Evolutionary conservation across 1,140 invertebrate genomes (phyloP).

Genomic region (Thaumatotibia leucotreta): DNA sequence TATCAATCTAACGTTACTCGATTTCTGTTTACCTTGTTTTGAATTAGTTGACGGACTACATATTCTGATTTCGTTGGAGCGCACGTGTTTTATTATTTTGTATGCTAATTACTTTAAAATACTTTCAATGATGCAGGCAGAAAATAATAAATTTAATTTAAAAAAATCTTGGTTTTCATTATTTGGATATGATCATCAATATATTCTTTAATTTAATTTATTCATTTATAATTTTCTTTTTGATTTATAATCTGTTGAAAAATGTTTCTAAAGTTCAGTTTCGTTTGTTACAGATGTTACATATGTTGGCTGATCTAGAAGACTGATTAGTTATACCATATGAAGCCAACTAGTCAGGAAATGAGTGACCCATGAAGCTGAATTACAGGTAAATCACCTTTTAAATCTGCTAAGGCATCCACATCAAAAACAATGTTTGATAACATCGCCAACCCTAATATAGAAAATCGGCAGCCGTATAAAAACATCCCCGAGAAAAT

Average conservation of each 20-base stretch:
- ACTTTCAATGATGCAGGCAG: too few relatives aligned
- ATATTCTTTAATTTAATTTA: too few relatives aligned
- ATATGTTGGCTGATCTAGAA: conserved; percentile 47
- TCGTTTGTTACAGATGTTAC: conserved; percentile 57
- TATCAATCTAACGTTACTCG: conserved; percentile 5
- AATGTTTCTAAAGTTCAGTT: too few relatives aligned
- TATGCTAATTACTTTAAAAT: too few relatives aligned
- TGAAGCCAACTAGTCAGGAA: conserved; percentile 44
- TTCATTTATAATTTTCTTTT: too few relatives aligned
- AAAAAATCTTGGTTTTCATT: too few relatives aligned
- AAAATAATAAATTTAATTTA: too few relatives aligned
- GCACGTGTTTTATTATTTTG: conserved; percentile 11
- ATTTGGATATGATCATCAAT: too few relatives aligned
- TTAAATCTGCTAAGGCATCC: conserved; percentile 35
- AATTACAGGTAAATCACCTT: conserved; percentile 38
- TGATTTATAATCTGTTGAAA: too few relatives aligned
- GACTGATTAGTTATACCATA: conserved; percentile 55
- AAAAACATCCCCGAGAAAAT: conserved; percentile 43
- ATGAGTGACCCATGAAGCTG: conserved; percentile 47
- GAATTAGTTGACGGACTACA: neutral
- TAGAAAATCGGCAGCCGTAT: neutral
- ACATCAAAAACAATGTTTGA: conserved; percentile 50
- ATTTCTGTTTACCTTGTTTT: conserved; percentile 9
- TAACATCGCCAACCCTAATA: conserved; percentile 42
- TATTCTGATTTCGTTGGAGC: neutral